phyloP scores from a whole-genome alignment of 2,888 invertebrate species.

The Hartigia nigra region DNA sequence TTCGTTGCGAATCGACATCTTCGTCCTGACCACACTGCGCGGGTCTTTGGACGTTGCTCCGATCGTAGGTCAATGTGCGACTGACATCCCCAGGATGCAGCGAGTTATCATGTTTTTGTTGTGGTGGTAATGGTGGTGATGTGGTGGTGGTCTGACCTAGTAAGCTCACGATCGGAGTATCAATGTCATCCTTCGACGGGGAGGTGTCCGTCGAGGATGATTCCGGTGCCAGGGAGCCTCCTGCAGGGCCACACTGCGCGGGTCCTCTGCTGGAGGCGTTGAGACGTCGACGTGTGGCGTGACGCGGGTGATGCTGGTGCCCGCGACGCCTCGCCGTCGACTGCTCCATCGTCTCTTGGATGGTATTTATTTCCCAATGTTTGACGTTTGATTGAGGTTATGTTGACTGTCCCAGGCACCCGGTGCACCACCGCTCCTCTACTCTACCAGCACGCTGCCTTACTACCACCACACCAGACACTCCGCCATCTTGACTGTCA shows the following conservation, averaged over 20 bases:
- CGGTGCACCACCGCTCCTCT: constrained; percentile 74
- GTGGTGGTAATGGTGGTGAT: not conserved
- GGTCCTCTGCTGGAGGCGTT: constrained; percentile 55
- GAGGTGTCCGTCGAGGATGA: constrained; percentile 6
- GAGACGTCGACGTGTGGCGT: constrained; percentile 59
- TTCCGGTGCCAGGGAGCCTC: constrained; percentile 15
- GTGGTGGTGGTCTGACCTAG: not conserved
- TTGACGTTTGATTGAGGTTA: not conserved
- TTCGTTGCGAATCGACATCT: not conserved
- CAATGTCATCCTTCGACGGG: constrained; percentile 1
- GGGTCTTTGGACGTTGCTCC: constrained; percentile 50
- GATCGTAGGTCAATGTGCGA: constrained; percentile 14
- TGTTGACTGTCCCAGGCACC: constrained; percentile 46
- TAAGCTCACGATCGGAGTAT: constrained; percentile 7
- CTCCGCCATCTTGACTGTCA: constrained; percentile 63
- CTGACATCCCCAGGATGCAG: not conserved
- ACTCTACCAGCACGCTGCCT: constrained; percentile 31
- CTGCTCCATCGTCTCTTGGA: constrained; percentile 53
- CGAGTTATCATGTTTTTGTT: not conserved
- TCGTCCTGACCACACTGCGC: constrained; percentile 62
- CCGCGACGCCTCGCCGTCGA: constrained; percentile 59
- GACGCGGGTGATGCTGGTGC: constrained; percentile 63
- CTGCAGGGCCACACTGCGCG: constrained; percentile 66
- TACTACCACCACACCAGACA: constrained; percentile 72
- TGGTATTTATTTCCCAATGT: constrained; percentile 23